These are phyloP conservation scores for Athene noctua DNA, from an alignment of 2,113 vertebrate species.

Conservation along the genomic window DNA sequence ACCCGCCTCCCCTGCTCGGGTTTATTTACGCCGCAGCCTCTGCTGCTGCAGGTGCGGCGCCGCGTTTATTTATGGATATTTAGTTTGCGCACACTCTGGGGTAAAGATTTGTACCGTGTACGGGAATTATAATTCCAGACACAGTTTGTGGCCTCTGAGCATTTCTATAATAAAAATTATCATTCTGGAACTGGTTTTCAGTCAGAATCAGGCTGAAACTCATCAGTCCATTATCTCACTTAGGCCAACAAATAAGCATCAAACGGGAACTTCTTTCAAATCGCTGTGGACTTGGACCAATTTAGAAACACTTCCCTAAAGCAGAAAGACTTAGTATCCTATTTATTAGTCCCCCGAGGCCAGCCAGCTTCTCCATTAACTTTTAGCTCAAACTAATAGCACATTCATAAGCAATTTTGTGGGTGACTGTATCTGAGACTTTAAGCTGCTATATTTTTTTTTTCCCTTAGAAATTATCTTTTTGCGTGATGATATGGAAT, in stretches of 20 bases:
- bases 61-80: background rate
- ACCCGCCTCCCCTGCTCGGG: background rate
- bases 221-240: slow-evolving; percentile 39
- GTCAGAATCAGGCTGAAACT: background rate
- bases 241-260: slow-evolving; percentile 36
- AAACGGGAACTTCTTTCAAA: background rate
- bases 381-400: slow-evolving; percentile 49
- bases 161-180: background rate
- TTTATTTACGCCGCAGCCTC: fast-evolving
- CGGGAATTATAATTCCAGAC: background rate
- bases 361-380: slow-evolving; percentile 50
- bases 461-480: slow-evolving; percentile 4
- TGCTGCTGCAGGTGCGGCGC: background rate
- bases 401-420: slow-evolving; percentile 66
- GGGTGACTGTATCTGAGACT: slow-evolving; percentile 40
- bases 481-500: slow-evolving; percentile 45
- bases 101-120: background rate
- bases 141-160: background rate
- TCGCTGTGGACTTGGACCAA: background rate
- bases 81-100: background rate
- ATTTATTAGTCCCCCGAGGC: slow-evolving; percentile 43
- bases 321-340: slow-evolving; percentile 17
- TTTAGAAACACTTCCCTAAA: slow-evolving; percentile 6
- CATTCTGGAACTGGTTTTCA: background rate
- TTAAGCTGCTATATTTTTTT: slow-evolving; percentile 6